Evolutionary conservation across 2,113 vertebrate genomes (phyloP).

Genomic region (Equus przewalskii): DNA sequence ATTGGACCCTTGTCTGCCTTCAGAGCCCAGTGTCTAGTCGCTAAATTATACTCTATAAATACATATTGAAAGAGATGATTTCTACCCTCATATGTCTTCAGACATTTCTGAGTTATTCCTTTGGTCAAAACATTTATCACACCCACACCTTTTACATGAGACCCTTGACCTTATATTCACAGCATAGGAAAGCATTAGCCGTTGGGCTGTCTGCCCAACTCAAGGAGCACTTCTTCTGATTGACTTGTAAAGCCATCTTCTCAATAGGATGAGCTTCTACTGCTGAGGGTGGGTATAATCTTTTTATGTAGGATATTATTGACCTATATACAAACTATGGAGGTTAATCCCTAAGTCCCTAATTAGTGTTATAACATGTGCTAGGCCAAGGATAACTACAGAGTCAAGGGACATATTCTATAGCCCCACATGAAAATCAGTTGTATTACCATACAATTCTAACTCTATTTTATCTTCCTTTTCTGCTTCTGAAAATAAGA

Average conservation of each 20-base stretch:
- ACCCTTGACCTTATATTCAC: neutral
- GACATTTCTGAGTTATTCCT: neutral
- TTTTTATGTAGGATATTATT: neutral
- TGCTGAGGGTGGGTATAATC: neutral
- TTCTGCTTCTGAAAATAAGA: neutral
- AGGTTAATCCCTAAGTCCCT: neutral
- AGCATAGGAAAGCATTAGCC: neutral
- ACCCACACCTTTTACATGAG: neutral
- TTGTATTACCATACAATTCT: neutral
- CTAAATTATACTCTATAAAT: neutral
- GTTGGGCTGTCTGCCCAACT: neutral
- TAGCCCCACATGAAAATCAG: neutral
- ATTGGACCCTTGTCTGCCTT: neutral
- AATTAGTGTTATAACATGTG: conserved; percentile 12
- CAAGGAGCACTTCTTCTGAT: neutral
- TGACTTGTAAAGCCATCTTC: neutral
- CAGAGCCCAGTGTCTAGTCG: neutral
- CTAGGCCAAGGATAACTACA: neutral
- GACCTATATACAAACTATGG: neutral
- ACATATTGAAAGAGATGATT: neutral
- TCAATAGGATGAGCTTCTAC: neutral
- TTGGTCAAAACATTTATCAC: neutral
- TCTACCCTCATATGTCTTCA: neutral
- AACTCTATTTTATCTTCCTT: neutral
- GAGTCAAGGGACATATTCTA: neutral